A percentile compares a stretch with the other conserved stretches of the same genome.
phyloP scores from a whole-genome alignment of 1,140 invertebrate species.

The Agrilus planipennis region DNA sequence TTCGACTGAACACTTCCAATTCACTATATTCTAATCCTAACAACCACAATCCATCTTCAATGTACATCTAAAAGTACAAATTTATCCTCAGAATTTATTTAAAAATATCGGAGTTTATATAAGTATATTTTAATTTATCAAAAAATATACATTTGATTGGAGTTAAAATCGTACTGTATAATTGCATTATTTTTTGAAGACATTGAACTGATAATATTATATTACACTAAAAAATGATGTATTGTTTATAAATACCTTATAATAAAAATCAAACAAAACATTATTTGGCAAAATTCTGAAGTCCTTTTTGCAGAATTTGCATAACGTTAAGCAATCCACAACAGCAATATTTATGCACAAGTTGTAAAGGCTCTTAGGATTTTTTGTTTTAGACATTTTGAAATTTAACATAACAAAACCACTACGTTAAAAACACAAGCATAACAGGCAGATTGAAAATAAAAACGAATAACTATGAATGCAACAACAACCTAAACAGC shows the following conservation, averaged over 20 bases:
- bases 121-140: background rate
- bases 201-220: background rate
- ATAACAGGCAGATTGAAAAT: no score
- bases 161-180: background rate
- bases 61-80: conserved; percentile 21
- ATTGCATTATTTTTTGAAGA: background rate
- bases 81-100: background rate
- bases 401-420: no score
- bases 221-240: background rate
- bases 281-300: conserved; percentile 39
- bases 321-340: conserved; percentile 10
- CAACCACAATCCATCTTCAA: conserved; percentile 19
- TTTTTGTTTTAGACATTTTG: conserved; percentile 4
- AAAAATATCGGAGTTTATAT: no score
- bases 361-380: conserved; percentile 14
- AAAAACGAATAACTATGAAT: no score
- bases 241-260: conserved; percentile 46
- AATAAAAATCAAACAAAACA: conserved; percentile 53
- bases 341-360: conserved; percentile 16
- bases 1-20: conserved; percentile 56
- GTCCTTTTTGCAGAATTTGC: conserved; percentile 18
- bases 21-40: conserved; percentile 51
- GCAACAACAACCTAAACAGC: no score
- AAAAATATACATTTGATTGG: background rate
- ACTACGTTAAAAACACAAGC: no score